Base-by-base conservation (phyloP, 1,140 invertebrate genomes). In the Pseudomyrmex dendroicus region DNA sequence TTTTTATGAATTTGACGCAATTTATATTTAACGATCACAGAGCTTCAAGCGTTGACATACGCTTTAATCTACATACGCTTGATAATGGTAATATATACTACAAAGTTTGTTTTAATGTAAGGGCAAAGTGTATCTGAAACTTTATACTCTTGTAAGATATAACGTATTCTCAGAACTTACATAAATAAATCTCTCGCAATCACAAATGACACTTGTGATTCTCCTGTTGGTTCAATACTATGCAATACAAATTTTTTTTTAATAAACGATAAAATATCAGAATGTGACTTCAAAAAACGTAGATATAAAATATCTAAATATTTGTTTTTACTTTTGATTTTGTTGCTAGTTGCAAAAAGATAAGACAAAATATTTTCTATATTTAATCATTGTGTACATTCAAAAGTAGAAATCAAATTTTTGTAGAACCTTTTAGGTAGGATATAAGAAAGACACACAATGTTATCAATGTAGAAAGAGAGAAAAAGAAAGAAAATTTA, bases 341-440 rank as follows among this genome's bases (percentile, higher is more conserved):
- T n/a, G 61, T 52, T 52, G 3, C 12, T 52, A 52, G 50, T 52
- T 13, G 50, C 13, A 52, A 35, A 35, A 35, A 52, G 50, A 52
- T 52, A 13, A 13, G 15, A n/a, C n/a, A 13, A 2, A 61, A 57
- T 73, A 15, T 62, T 15, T 62, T 48, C 1, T 12, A 22, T 54
- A 73, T 2, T 74, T 74, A 8, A 2, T 1, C 4, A 59, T 12
- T 35, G 0, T 73, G 13, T 13, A 52, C 2, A 52, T 52, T 44
- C 17, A 35, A 54, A 56, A 73, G 44, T 48, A 46, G 15, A 46
- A 17, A 0, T 73, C 2, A 57, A 61, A 68, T 61, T n/a, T 74
- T 86, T 15, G 56, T 85, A 85, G 56, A 82, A 86, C 59, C 74
- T 57, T 83, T 83, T 70, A 80, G 56, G 73, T 54, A 61, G 72